Conservation (phyloP, 2,797 vertebrate genomes). For the Chloroceryle amazona region DNA sequence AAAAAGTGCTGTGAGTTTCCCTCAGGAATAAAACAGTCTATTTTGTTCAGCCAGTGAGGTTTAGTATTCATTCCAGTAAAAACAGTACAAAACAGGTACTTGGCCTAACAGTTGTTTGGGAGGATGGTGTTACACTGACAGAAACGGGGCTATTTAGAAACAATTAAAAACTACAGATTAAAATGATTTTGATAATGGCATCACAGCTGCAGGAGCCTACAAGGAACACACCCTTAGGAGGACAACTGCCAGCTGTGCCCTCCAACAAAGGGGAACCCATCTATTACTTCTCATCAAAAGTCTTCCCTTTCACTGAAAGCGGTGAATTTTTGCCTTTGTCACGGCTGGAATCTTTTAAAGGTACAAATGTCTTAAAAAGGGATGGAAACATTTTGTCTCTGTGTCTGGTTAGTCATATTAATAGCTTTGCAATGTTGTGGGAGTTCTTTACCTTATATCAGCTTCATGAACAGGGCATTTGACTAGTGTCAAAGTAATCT, state of each 20-base stretch:
- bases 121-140: background rate
- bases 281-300: background rate
- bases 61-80: background rate
- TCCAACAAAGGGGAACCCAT: background rate
- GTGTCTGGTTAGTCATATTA: background rate
- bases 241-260: background rate
- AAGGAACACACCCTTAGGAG: background rate
- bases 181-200: background rate
- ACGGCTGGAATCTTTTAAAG: background rate
- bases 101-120: background rate
- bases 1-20: background rate
- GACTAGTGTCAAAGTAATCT: background rate
- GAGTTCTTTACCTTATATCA: background rate
- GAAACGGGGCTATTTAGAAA: background rate
- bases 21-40: background rate
- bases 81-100: background rate
- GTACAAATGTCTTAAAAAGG: background rate
- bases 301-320: background rate
- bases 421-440: background rate
- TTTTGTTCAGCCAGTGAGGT: background rate
- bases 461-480: background rate
- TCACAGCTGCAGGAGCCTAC: background rate
- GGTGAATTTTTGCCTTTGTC: background rate
- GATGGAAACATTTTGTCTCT: background rate
- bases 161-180: background rate